Base-by-base conservation (phyloP, 2,888 invertebrate genomes). In the Limnephilus lunatus region DNA sequence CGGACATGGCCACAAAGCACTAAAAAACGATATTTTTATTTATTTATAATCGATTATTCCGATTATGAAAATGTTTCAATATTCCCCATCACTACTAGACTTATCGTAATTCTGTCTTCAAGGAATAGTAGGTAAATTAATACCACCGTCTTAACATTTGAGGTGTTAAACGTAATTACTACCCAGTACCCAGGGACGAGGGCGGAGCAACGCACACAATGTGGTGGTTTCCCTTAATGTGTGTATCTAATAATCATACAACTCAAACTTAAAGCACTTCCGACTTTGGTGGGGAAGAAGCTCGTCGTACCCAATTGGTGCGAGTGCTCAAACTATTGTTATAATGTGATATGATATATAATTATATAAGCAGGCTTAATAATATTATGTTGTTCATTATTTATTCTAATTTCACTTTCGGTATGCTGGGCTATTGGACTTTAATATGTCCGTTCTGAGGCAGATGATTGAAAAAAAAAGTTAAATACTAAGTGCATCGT, bases 161-260 rank as follows among this genome's bases (percentile, higher is more conserved):
- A 82, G 82, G 82, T 82, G 82, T 82, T 82, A 31, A 82, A 32
- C 82, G 82, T 82, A 82, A 82, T 82, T 82, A 82, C 4, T 2
- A 19, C 12, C 31, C 31, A 32, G 5, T 32, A 30, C 19, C 81
- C 32, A 82, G 32, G 31, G 15, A n/a, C 82, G 32, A 32, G 32
- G 82, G 82, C 32, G 82, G 14, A 82, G 31, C 31, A 32, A 32
- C 31, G 19, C 82, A 82, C 82, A 68, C 25, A 68, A n/a, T 68
- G 68, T 9, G 25, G 68, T 68, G 68, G 25, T 25, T 68, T 68
- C 68, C 68, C 68, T 7, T 68, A 68, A 68, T 68, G 68, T 68
- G 25, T 68, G 68, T 68, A 68, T 68, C 68, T 25, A 68, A 25
- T 68, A 68, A 68, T 68, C 68, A 68, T 68, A 68, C 68, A 2